Evolutionary conservation across 1,140 invertebrate genomes (phyloP), one percentile per base, ranked within the genome.

Genomic region (Drosophila kohkoa): DNA sequence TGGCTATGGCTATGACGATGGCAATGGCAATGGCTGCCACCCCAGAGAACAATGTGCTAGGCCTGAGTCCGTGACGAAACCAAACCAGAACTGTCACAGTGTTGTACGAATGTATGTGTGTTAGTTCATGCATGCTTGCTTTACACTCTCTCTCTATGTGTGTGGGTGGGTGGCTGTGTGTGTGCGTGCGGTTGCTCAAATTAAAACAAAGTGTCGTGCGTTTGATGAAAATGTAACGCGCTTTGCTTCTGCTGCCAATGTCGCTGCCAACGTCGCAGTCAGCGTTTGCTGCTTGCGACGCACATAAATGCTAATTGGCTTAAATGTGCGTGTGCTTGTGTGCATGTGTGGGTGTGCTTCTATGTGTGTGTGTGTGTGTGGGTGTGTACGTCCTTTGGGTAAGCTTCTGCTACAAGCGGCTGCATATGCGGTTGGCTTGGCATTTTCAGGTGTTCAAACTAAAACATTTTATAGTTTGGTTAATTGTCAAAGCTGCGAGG

Each of bases 161-260:
- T 45, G 35, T 64, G 72, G 49, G 54, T 76, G 51, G 10, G 62
- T 68, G 65, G 55, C 32, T 54, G 66, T 88, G 85, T 88, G 85
- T 78, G 58, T 79, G 85, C 75, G 86, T 90, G 85, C 78, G 86
- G 78, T 81, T 79, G 81, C 81, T 85, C 71, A 89, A 89, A 89
- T 89, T 89, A 89, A 89, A 89, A 89, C 85, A 89, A 89, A 89
- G 85, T 89, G 85, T 89, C 85, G 81, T 88, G 85, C 86, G 81
- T 89, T 89, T 89, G 86, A 89, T 89, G 85, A 90, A 89, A 89
- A 90, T 90, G 86, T 89, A 89, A 89, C 85, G 85, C 85, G 82
- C 87, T 83, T 83, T 73, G 51, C 38, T 64, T 28, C 41, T 25
- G 41, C 41, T 57, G 66, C 52, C 54, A 46, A 57, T 54, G 72